Base-by-base conservation (phyloP, 2,797 vertebrate species). In the Lates japonicus region DNA sequence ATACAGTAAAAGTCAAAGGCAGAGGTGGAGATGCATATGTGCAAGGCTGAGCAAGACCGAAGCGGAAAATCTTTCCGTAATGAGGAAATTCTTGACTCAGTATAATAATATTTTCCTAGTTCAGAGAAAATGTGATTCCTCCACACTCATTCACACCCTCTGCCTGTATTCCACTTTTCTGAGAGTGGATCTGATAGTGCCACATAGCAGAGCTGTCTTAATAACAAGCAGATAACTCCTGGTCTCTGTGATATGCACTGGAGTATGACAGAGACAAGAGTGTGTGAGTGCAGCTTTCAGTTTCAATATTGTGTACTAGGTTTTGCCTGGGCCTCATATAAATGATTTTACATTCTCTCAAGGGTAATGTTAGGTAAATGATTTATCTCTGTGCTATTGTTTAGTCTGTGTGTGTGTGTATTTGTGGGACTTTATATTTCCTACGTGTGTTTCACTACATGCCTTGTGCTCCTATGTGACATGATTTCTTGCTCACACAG, bases 21-120 rank as follows among this genome's bases (percentile, higher is more conserved):
- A 80, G 73, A 66, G 65, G 69, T 79, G 72, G 72, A 63, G 84
- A 76, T 80, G 75, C 12, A 16, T 73, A 57, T 74, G 74, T 61
- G 77, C 65, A 70, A 80, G 72, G 73, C 77, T 78, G 81, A 75
- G 82, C 74, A 77, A 78, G 70, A 77, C 48, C n/a, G 59, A 70
- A 79, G 80, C 55, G 76, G 82, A 92, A 89, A 87, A 92, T 90
- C 72, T 85, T 44, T 59, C 75, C 7, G 41, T 88, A 87, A 89
- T 88, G 87, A 91, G 86, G 83, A 87, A 88, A 89, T 83, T 89
- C 80, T 90, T 85, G 80, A 88, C 82, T 91, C 79, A 70, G 75
- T 84, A 19, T 88, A 83, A 81, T 84, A 81, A 86, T 78, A 84
- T 90, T 90, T 80, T 65, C 58, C 61, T 69, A 69, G 44, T 82